Evolutionary conservation across 2,797 vertebrate species (phyloP).

Genomic region (Dendrocincla fuliginosa): DNA sequence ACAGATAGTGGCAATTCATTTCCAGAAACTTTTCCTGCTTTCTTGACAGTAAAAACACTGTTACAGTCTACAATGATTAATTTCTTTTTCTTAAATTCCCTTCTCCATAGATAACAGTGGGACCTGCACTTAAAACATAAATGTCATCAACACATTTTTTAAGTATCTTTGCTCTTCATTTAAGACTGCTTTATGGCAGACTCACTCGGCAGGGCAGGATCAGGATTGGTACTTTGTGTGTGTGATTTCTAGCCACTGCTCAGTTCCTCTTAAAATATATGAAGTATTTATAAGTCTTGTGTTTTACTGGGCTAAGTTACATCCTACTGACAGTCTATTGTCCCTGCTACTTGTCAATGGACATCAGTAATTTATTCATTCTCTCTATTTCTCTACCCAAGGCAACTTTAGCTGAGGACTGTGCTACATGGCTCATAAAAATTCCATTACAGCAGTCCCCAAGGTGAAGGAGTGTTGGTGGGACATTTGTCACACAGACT

Average conservation of each 20-base stretch:
- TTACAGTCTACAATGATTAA: not conserved
- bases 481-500: not conserved
- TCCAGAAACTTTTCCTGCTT: not conserved
- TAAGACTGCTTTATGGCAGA: not conserved
- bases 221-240: not conserved
- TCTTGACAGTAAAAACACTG: not conserved
- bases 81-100: not conserved
- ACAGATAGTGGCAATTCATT: not conserved
- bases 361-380: not conserved
- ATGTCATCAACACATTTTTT: not conserved
- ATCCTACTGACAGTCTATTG: slow-evolving; percentile 1
- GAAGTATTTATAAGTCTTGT: not conserved
- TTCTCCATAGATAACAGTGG: not conserved
- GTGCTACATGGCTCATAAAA: not conserved
- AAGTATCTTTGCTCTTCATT: not conserved
- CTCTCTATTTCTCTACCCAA: not conserved
- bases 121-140: not conserved
- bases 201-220: not conserved
- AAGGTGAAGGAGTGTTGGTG: not conserved
- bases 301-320: not conserved
- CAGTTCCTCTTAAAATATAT: not conserved
- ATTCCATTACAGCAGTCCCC: not conserved
- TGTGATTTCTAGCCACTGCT: not conserved
- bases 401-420: not conserved
- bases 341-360: not conserved